phyloP scores from a whole-genome alignment of 2,797 vertebrate genomes.

The Benthosema pterotum region DNA sequence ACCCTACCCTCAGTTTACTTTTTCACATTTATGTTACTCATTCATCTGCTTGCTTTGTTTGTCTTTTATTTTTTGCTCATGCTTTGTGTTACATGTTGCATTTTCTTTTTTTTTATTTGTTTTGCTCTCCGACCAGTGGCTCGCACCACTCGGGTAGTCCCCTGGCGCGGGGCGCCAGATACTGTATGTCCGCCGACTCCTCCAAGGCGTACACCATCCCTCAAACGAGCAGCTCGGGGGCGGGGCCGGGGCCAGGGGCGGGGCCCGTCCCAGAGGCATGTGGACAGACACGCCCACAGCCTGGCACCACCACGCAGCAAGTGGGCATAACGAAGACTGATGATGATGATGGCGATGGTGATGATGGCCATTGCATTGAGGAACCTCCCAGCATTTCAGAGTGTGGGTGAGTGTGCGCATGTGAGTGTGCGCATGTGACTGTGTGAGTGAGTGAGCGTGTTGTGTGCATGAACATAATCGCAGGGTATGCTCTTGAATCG shows the following conservation, averaged over 20 bases:
- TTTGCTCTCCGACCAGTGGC: conserved; percentile 79
- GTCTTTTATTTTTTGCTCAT: conserved; percentile 35
- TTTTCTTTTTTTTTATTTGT: conserved; percentile 46
- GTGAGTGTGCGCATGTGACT: conserved; percentile 2
- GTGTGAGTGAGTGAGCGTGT: conserved; percentile 15
- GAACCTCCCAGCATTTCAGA: conserved; percentile 85
- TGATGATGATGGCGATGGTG: neutral
- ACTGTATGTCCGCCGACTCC: conserved; percentile 88
- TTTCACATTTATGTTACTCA: no score
- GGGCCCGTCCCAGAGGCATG: conserved; percentile 68
- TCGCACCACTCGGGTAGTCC: conserved; percentile 93
- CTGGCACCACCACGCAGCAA: conserved; percentile 77
- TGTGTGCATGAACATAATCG: conserved; percentile 10
- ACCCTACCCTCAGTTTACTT: no score
- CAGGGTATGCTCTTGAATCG: neutral
- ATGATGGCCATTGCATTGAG: conserved; percentile 82
- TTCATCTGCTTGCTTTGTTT: conserved; percentile 6
- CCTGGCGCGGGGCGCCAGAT: conserved; percentile 85
- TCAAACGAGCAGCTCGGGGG: conserved; percentile 73
- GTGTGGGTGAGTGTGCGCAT: conserved; percentile 86
- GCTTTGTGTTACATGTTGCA: conserved; percentile 57
- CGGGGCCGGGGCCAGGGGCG: conserved; percentile 43
- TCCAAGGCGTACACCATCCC: conserved; percentile 92
- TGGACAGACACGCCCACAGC: conserved; percentile 81
- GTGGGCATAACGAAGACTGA: conserved; percentile 86